Conservation (phyloP, 2,888 invertebrate genomes). For the Papilio demoleus region DNA sequence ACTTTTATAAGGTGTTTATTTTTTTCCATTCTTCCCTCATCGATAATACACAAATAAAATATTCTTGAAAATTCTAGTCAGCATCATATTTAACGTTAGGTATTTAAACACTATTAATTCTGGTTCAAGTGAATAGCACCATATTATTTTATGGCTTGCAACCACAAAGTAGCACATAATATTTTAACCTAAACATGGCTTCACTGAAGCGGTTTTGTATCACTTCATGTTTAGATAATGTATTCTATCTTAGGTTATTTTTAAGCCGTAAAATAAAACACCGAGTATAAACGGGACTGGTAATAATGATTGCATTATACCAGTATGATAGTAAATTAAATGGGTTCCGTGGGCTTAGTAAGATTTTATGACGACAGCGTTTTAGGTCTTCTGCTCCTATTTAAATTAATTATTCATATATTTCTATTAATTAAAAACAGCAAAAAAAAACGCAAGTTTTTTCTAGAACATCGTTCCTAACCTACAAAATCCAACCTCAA, state of each 20-base stretch:
- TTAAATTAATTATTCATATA: no score
- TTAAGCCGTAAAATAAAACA: conserved; percentile 12
- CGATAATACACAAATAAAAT: no score
- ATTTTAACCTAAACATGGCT: conserved; percentile 8
- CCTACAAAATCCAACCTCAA: no score
- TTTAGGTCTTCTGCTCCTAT: neutral
- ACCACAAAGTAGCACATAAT: conserved; percentile 27
- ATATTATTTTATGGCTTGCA: conserved; percentile 7
- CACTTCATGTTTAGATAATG: conserved; percentile 31
- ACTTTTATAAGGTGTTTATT: no score
- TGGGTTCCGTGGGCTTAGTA: neutral
- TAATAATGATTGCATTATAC: conserved; percentile 7
- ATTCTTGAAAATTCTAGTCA: no score
- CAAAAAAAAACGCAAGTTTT: no score
- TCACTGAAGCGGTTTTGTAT: conserved; percentile 19
- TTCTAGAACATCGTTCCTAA: no score
- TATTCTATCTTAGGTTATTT: conserved; percentile 20
- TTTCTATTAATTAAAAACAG: no score
- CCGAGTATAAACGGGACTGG: neutral
- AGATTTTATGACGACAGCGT: neutral
- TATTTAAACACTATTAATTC: conserved; percentile 4
- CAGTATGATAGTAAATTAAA: conserved; percentile 13
- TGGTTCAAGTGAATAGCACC: conserved; percentile 13
- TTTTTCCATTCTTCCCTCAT: no score
- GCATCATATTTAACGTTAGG: no score